Conservation (phyloP, 2,888 invertebrate species). For the Phengaris arion region DNA sequence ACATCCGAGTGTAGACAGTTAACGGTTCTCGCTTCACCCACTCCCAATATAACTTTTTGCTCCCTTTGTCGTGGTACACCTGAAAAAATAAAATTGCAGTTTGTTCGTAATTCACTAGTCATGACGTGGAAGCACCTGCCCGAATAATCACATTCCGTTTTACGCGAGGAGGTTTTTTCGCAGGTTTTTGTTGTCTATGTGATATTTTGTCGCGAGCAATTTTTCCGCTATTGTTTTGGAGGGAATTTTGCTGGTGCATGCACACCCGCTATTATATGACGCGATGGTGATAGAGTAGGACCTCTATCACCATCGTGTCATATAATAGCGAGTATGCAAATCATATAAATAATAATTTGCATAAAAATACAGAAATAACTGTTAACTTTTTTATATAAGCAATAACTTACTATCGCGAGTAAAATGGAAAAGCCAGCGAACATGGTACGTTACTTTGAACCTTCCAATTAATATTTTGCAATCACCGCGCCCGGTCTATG, state of each 20-base stretch:
- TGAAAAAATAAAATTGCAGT: slow-evolving; percentile 59
- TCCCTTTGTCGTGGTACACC: slow-evolving; percentile 59
- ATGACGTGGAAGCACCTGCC: slow-evolving; percentile 65
- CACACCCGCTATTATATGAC: not conserved
- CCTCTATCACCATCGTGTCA: no score
- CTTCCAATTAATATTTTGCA: slow-evolving; percentile 24
- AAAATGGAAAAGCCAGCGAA: not conserved
- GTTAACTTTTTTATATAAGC: not conserved
- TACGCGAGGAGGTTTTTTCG: slow-evolving; percentile 41
- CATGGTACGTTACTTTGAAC: not conserved
- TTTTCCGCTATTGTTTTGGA: slow-evolving; percentile 11
- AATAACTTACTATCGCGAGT: not conserved
- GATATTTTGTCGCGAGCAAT: slow-evolving; percentile 40
- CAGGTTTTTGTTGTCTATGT: slow-evolving; percentile 51
- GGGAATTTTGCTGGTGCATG: not conserved
- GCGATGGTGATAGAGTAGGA: not conserved
- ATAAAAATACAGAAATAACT: not conserved
- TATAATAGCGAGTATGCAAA: no score
- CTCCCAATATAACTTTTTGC: slow-evolving; percentile 61
- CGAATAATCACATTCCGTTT: slow-evolving; percentile 74
- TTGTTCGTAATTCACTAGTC: slow-evolving; percentile 64
- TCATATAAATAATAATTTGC: not conserved
- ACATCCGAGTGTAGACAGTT: slow-evolving; percentile 58
- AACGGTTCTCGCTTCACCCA: slow-evolving; percentile 52
- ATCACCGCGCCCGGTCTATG: slow-evolving; percentile 33